A percentile compares a stretch with the other conserved stretches of the same genome.
Conservation (phyloP, 2,888 invertebrate species). For the Hemaris fuciformis region DNA sequence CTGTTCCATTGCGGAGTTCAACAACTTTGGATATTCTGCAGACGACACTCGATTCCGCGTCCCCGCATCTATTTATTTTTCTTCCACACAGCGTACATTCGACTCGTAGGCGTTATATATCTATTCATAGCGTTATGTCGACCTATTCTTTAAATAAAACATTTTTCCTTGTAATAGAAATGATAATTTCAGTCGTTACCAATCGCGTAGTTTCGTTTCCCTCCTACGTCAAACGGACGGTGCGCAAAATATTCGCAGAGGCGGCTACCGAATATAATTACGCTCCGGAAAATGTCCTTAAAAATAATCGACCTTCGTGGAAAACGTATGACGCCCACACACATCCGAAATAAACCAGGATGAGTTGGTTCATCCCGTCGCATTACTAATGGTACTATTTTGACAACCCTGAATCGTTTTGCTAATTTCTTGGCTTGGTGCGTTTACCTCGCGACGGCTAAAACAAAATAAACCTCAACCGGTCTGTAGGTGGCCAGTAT, state of each 20-base stretch:
- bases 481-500: slow-evolving; percentile 68
- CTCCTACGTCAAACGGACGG: slow-evolving; percentile 47
- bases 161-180: neutral
- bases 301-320: slow-evolving; percentile 41
- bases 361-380: slow-evolving; percentile 30
- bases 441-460: slow-evolving; percentile 35
- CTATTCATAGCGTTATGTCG: neutral
- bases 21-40: slow-evolving; percentile 49
- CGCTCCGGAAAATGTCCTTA: slow-evolving; percentile 39
- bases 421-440: slow-evolving; percentile 42
- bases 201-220: slow-evolving; percentile 32
- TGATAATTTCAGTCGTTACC: slow-evolving; percentile 15
- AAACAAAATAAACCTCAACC: slow-evolving; percentile 62
- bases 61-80: slow-evolving; percentile 10
- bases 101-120: neutral
- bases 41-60: slow-evolving; percentile 34
- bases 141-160: neutral
- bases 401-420: neutral
- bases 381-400: slow-evolving; percentile 16
- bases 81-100: neutral
- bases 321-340: slow-evolving; percentile 37
- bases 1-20: slow-evolving; percentile 50
- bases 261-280: slow-evolving; percentile 44
- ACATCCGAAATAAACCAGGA: slow-evolving; percentile 32
- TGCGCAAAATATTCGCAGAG: slow-evolving; percentile 49